Evolutionary conservation across 1,140 invertebrate genomes (phyloP).

Genomic region (Saccostrea glomerata): DNA sequence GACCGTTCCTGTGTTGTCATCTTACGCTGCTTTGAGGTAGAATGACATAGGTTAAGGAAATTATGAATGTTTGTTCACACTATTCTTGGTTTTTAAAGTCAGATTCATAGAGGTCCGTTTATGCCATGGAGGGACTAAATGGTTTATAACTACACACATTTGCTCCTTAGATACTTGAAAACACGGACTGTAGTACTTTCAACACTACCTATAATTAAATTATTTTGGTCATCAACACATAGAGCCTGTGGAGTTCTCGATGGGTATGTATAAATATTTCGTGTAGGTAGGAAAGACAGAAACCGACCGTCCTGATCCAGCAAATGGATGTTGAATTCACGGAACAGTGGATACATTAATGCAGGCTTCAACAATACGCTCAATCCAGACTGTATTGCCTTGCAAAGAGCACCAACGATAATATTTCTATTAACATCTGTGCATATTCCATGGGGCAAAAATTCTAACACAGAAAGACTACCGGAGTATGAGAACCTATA

Average conservation of each 20-base stretch:
- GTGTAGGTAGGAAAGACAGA: not conserved
- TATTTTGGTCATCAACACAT: not conserved
- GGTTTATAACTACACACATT: not conserved
- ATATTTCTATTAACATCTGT: not conserved
- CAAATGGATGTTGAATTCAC: not conserved
- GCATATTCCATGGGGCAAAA: not conserved
- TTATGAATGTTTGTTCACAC: too few relatives aligned
- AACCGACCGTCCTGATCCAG: not conserved
- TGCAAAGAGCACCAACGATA: not conserved
- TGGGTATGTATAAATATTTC: not conserved
- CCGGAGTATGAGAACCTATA: not conserved
- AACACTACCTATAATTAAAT: not conserved
- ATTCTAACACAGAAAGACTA: not conserved
- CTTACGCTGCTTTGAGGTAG: too few relatives aligned
- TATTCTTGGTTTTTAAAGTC: too few relatives aligned
- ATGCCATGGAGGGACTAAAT: too few relatives aligned
- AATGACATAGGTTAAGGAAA: too few relatives aligned
- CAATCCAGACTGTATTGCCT: too few relatives aligned
- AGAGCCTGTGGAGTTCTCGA: not conserved
- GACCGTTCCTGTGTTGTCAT: too few relatives aligned
- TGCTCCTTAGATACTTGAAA: not conserved
- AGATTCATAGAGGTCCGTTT: too few relatives aligned
- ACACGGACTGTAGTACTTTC: not conserved
- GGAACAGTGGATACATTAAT: too few relatives aligned
- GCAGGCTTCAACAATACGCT: too few relatives aligned